Conservation (phyloP, 2,113 vertebrate species). For the Spea multiplicata region DNA sequence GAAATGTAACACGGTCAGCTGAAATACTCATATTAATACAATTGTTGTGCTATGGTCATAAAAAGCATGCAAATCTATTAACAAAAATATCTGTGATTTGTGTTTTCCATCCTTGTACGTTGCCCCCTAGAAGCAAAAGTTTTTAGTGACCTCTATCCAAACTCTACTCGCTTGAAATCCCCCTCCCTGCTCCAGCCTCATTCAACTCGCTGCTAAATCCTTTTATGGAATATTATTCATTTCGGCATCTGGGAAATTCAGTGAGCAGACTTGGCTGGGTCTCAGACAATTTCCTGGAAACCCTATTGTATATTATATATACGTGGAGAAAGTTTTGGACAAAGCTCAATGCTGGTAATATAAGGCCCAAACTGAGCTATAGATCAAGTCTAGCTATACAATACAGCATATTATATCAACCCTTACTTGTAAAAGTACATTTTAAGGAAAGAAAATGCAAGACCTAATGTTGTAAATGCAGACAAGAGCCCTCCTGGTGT, state of each 20-base stretch:
- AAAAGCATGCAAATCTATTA: too few species aligned
- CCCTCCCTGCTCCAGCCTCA: neutral
- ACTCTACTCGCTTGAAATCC: neutral
- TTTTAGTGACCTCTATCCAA: neutral
- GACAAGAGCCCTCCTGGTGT: too few species aligned
- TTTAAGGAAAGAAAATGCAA: too few species aligned
- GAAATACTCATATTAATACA: too few species aligned
- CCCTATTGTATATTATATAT: neutral
- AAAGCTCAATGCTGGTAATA: conserved; percentile 6
- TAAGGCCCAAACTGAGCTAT: neutral
- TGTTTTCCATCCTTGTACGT: too few species aligned
- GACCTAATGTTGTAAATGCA: too few species aligned
- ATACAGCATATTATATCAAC: neutral
- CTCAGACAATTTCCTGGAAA: conserved; percentile 13
- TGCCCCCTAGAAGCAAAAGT: too few species aligned
- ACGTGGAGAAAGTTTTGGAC: neutral
- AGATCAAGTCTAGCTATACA: neutral
- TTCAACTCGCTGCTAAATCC: conserved; percentile 14
- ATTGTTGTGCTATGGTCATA: too few species aligned
- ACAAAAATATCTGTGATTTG: too few species aligned
- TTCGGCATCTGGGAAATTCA: neutral
- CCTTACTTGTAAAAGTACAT: too few species aligned
- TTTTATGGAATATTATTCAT: conserved; percentile 41
- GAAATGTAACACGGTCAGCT: too few species aligned
- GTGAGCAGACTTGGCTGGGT: conserved; percentile 10